A percentile compares a stretch with the other conserved stretches of the same genome.
Conservation (phyloP, 2,888 invertebrate species). For the Erannis defoliaria region DNA sequence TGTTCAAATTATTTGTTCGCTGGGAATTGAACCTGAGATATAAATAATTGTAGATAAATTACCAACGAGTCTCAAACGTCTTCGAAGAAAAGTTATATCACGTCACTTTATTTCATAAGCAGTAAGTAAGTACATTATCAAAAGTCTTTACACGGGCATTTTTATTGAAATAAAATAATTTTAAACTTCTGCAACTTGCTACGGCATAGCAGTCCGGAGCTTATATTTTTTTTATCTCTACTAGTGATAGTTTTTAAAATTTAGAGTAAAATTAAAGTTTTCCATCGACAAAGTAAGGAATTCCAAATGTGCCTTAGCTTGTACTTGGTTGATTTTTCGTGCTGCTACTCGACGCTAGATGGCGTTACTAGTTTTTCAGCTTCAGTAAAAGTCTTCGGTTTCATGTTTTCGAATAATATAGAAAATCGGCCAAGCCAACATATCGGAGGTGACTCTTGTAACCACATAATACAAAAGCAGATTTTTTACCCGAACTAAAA, state of each 20-base stretch:
- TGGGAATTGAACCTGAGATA: too few species aligned
- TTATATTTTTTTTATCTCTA: not conserved
- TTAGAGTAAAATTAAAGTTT: slow-evolving; percentile 5
- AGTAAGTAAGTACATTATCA: too few species aligned
- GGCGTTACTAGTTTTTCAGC: slow-evolving; percentile 53
- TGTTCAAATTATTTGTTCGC: too few species aligned
- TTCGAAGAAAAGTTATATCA: too few species aligned
- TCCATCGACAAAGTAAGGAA: not conserved
- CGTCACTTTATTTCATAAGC: too few species aligned
- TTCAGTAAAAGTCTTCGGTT: not conserved
- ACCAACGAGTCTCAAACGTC: too few species aligned
- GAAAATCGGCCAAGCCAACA: too few species aligned
- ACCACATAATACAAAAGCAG: too few species aligned
- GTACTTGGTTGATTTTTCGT: slow-evolving; percentile 10
- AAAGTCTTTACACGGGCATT: not conserved
- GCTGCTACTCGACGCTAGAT: slow-evolving; percentile 66
- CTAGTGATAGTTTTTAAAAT: not conserved
- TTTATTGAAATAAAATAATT: not conserved
- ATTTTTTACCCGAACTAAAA: too few species aligned
- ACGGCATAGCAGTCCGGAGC: slow-evolving; percentile 7
- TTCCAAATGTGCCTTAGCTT: not conserved
- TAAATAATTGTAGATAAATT: too few species aligned
- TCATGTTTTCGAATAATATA: too few species aligned
- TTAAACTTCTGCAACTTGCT: not conserved
- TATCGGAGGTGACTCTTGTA: too few species aligned